A percentile compares a stretch with the other conserved stretches of the same genome.
Evolutionary conservation across 2,797 vertebrate species (phyloP).

Genomic region (Argya squamiceps): DNA sequence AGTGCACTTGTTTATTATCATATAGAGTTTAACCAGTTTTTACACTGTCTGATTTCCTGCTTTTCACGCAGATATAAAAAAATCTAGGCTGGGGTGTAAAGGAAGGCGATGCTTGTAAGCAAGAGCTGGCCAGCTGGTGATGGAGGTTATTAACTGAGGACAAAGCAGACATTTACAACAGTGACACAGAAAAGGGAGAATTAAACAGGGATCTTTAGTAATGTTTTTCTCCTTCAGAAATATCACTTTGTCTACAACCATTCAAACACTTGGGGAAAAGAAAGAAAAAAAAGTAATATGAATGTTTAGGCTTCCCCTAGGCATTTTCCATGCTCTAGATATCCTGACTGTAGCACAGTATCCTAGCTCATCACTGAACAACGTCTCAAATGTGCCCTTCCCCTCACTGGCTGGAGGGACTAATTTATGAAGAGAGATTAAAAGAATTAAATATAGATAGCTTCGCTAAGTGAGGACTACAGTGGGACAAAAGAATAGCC

Average conservation of each 20-base stretch:
- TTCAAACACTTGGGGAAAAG: background rate
- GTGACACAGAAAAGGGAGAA: background rate
- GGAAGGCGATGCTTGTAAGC: background rate
- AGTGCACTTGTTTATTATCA: background rate
- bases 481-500: constrained; percentile 65
- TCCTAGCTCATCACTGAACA: constrained; percentile 17
- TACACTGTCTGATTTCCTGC: background rate
- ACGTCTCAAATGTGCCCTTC: background rate
- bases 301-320: constrained; percentile 41
- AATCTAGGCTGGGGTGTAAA: background rate
- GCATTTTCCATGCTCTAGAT: constrained; percentile 56
- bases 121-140: constrained; percentile 15
- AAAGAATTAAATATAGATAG: constrained; percentile 77
- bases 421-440: constrained; percentile 74
- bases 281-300: background rate
- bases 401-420: constrained; percentile 56
- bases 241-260: background rate
- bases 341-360: background rate
- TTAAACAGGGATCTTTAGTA: background rate
- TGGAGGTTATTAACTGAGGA: constrained; percentile 28
- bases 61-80: background rate
- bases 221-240: constrained; percentile 43
- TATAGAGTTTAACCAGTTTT: background rate
- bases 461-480: constrained; percentile 54
- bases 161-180: constrained; percentile 47